Evolutionary conservation across 2,113 vertebrate genomes (phyloP).

Genomic region (Crotophaga sulcirostris): DNA sequence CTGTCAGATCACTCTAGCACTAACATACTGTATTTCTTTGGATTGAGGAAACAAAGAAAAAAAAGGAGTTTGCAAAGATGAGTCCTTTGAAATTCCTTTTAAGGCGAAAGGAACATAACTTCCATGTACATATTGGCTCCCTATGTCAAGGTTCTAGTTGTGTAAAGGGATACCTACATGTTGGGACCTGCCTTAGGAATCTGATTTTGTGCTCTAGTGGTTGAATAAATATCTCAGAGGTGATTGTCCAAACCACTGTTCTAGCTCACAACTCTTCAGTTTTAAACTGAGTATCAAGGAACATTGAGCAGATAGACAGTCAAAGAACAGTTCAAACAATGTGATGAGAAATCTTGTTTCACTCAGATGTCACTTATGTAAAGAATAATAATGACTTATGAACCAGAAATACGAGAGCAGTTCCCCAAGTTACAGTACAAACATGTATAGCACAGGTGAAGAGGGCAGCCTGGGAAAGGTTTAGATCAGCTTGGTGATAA

Average conservation of each 20-base stretch:
- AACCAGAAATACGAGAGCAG: neutral
- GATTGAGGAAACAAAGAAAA: neutral
- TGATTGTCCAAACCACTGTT: neutral
- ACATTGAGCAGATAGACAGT: neutral
- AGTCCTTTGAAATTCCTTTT: neutral
- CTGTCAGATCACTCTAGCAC: neutral
- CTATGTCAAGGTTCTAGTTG: neutral
- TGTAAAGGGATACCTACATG: neutral
- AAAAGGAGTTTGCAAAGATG: neutral
- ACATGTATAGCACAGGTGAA: neutral
- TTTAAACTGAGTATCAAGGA: neutral
- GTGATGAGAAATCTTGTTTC: neutral
- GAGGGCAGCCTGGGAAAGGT: neutral
- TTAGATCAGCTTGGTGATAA: neutral
- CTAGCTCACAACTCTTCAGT: neutral
- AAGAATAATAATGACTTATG: neutral
- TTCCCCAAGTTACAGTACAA: neutral
- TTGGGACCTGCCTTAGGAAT: neutral
- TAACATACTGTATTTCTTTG: neutral
- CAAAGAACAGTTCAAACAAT: neutral
- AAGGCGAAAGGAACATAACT: neutral
- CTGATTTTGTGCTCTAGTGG: neutral
- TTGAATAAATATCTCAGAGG: neutral
- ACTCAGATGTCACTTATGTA: neutral
- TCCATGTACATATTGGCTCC: neutral